phyloP scores from a whole-genome alignment of 2,888 invertebrate species.

The Synanthedon tipuliformis region DNA sequence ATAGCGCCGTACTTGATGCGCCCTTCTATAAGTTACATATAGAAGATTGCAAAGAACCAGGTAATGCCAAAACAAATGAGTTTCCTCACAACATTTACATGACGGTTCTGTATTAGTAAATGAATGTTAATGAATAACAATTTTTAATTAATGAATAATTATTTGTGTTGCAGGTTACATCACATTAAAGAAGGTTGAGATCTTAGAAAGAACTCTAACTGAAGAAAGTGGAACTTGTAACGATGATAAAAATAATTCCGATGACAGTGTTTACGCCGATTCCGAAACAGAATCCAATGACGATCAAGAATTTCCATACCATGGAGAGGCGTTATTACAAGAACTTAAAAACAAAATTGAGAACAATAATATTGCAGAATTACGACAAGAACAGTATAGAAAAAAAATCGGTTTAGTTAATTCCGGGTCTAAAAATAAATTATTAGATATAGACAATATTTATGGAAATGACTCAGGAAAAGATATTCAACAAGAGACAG shows the following conservation, averaged over 20 bases:
- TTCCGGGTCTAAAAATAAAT: constrained; percentile 29
- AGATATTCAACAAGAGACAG: background rate
- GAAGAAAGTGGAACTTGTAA: constrained; percentile 30
- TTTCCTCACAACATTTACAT: too few species aligned
- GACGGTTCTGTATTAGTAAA: too few species aligned
- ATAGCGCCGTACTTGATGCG: constrained; percentile 70
- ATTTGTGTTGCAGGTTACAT: constrained; percentile 66
- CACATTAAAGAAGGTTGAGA: constrained; percentile 65
- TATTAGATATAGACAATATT: constrained; percentile 29
- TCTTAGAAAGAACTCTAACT: constrained; percentile 47
- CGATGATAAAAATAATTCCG: constrained; percentile 23
- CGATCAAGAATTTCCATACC: constrained; percentile 42
- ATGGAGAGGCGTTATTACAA: constrained; percentile 30
- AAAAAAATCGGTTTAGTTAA: background rate
- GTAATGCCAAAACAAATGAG: constrained; percentile 17
- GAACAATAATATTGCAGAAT: background rate
- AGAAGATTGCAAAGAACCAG: constrained; percentile 63
- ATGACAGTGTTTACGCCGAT: constrained; percentile 54
- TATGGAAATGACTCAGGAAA: constrained; percentile 8
- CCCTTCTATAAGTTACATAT: constrained; percentile 74
- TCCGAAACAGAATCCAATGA: constrained; percentile 56
- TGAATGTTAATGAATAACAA: background rate
- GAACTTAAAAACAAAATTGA: constrained; percentile 29
- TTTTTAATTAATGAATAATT: constrained; percentile 4
- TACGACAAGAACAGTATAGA: background rate